A percentile compares a stretch with the other conserved stretches of the same genome.
Evolutionary conservation across 1,140 invertebrate species (phyloP).

Genomic region (Globodera rostochiensis): DNA sequence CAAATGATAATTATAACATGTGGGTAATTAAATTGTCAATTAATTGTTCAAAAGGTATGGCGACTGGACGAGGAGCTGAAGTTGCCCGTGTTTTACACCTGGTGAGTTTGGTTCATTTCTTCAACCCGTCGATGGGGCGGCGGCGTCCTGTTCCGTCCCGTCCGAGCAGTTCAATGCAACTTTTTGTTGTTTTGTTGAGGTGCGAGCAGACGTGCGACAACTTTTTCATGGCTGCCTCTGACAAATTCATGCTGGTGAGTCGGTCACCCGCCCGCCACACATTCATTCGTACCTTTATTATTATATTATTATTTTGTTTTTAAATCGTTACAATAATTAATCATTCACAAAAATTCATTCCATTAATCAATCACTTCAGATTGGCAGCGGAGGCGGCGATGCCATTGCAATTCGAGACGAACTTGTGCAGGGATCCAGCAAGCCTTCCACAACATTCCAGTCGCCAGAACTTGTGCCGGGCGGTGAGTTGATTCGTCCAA

Average conservation of each 20-base stretch:
- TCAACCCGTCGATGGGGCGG: background rate
- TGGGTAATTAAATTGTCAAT: no score
- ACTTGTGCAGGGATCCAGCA: conserved; percentile 55
- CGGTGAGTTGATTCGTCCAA: background rate
- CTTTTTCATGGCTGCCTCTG: conserved; percentile 61
- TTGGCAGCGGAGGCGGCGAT: conserved; percentile 61
- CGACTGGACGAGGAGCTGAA: conserved; percentile 49
- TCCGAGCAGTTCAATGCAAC: background rate
- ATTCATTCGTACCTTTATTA: background rate
- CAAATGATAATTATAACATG: background rate
- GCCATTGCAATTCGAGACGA: conserved; percentile 63
- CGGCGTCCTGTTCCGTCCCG: no score
- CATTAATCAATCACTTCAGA: conserved; percentile 32
- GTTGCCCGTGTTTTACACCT: conserved; percentile 58
- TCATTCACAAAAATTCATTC: no score
- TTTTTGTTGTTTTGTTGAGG: conserved; percentile 8
- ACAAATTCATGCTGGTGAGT: conserved; percentile 60
- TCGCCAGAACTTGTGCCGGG: conserved; percentile 51
- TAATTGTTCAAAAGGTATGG: conserved; percentile 26
- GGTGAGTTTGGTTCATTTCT: conserved; percentile 30
- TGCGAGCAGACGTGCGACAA: conserved; percentile 47
- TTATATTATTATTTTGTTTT: no score
- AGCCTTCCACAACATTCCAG: conserved; percentile 54
- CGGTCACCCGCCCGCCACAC: background rate
- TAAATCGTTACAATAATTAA: no score